Evolutionary conservation across 1,140 invertebrate species (phyloP), one percentile per base, ranked within the genome.

Genomic region (Chlorops oryzae): DNA sequence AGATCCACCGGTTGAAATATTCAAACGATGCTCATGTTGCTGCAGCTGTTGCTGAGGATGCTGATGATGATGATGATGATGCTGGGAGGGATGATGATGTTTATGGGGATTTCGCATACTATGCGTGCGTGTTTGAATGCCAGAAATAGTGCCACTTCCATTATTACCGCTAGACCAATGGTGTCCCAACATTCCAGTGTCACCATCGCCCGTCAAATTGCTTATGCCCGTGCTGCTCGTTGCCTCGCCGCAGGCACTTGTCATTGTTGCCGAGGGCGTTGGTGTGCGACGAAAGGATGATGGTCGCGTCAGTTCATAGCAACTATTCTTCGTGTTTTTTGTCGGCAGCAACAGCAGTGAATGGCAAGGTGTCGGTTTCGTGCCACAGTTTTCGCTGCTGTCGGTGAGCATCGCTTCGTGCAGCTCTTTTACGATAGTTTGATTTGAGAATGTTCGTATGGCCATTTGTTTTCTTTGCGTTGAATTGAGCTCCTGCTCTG

Each of bases 221-320:
- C n/a, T n/a, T n/a, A n/a, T n/a, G n/a, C n/a, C n/a, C n/a, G n/a
- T 60, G 44, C 60, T 62, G 52, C 58, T 57, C 23, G 63, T 57
- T 15, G 62, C 62, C 25, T 59, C 51, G 56, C 63, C 63, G 54
- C 60, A 65, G 63, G 69, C 65, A 50, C 60, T 62, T 47, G 65
- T 69, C 42, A 69, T 64, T 39, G 58, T 64, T 28, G 65, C 61
- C 15, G 65, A 69, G 34, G 65, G 56, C 15, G 65, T 69, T 17
- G 65, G 59, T 22, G 65, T 59, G 37, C 65, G 65, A 40, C 62
- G 62, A 44, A 69, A 55, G 21, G 65, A 69, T 3, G 63, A 53
- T 5, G 65, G 65, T 13, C 65, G 57, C 15, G 65, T 69, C 25
- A 69, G 54, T 40, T 69, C 65, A 41, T 69, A 69, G 49, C 65